These are phyloP conservation scores for Oncorhynchus clarkii DNA, from an alignment of 2,113 vertebrate genomes.

Conservation along the genomic window DNA sequence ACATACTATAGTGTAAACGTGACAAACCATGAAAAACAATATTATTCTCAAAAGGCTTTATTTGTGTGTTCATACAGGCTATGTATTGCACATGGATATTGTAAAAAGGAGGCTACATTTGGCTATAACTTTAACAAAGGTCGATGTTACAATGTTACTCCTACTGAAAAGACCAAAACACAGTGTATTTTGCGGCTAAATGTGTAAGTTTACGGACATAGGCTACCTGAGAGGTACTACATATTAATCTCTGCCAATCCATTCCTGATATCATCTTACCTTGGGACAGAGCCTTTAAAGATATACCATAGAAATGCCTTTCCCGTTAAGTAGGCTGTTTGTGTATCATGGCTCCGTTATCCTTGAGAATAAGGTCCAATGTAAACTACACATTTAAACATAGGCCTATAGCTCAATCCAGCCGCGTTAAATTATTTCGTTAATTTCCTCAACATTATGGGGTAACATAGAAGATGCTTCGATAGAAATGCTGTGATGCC, in stretches of 20 bases:
- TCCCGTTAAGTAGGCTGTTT: neutral
- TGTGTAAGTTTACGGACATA: neutral
- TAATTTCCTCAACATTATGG: neutral
- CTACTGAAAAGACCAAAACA: neutral
- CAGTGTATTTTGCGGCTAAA: neutral
- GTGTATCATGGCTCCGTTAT: neutral
- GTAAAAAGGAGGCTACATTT: constrained; percentile 15
- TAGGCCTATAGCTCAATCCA: neutral
- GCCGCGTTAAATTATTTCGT: neutral
- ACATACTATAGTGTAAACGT: no score
- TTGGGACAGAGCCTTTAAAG: neutral
- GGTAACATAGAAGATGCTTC: neutral
- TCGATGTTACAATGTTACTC: no score
- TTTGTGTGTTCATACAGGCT: neutral
- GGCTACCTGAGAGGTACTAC: neutral
- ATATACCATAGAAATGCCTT: neutral
- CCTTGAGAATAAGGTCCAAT: neutral
- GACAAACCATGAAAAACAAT: neutral
- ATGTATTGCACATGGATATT: constrained; percentile 3
- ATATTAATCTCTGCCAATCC: neutral
- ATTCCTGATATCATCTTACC: neutral
- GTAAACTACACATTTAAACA: neutral
- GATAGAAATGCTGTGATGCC: neutral
- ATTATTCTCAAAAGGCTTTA: neutral
- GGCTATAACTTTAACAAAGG: constrained; percentile 18